Evolutionary conservation across 2,797 vertebrate species (phyloP), one percentile per base, ranked within the genome.

Genomic region (Zalophus californianus): DNA sequence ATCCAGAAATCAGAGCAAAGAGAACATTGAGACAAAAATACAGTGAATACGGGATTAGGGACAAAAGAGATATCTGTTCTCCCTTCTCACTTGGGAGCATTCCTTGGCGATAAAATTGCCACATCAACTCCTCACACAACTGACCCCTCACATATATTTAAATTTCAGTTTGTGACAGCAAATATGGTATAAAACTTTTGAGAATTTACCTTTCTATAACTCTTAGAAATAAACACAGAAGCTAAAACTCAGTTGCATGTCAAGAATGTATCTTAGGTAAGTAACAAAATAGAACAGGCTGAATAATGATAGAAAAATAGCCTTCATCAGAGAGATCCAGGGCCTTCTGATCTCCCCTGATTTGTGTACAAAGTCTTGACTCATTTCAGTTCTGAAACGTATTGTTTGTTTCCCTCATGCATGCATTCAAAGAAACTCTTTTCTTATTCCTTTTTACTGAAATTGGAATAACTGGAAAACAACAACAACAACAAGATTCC

Each of bases 321-420:
- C 32, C 27, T 94, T 85, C 77, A 86, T 92, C 50, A 88, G 58
- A 95, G 84, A 62, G 50, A 97, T 85, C 35, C 41, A 70, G 20
- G 68, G 54, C 62, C 64, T 96, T 97, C 68, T 97, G 87, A 97
- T 97, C 29, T 95, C 44, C 7, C 44, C 32, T 70, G 25, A 86
- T 79, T 96, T 91, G 86, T 50, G 62, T 97, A 92, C 60, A 96
- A 97, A 94, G 75, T 78, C 21, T 48, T 90, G 72, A 90, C 7
- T 82, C 73, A 66, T 95, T 38, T 97, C 56, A 95, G 20, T 60
- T 97, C 48, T 93, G 66, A 95, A 96, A 94, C 82, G 20, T 21
- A 68, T 79, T 96, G 5, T 54, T 94, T 86, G 38, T 52, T 96
- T 91, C 44, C 72, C 25, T 87, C 48, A 35, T 88, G 7, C n/a